Percentiles rank a stretch among this genome's conserved stretches.
Conservation (phyloP, 2,888 invertebrate species). For the Apodemia duryi region DNA sequence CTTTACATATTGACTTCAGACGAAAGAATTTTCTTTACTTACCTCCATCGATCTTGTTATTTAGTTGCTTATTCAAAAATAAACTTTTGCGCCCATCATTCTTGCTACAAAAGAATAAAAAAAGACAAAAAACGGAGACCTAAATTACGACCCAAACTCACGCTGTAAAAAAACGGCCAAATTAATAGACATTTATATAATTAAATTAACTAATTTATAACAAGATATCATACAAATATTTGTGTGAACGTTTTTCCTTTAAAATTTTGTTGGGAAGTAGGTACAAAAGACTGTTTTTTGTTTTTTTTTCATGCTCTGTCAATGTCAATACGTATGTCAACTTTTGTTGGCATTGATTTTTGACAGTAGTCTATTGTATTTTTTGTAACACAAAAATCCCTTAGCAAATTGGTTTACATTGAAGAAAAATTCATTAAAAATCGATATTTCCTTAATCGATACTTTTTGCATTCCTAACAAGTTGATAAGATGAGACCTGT, state of each 20-base stretch:
- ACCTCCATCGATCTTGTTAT: conserved; percentile 55
- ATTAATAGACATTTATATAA: conserved; percentile 8
- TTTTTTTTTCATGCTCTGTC: no score
- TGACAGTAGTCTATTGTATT: no score
- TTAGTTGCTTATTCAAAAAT: conserved; percentile 21
- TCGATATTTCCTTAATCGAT: no score
- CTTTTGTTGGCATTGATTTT: no score
- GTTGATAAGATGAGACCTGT: no score
- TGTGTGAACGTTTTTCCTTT: conserved; percentile 56
- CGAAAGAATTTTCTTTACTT: conserved; percentile 28
- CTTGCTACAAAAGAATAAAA: conserved; percentile 21
- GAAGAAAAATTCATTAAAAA: no score
- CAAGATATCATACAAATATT: conserved; percentile 46
- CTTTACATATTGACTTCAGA: no score
- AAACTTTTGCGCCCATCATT: conserved; percentile 25
- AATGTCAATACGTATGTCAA: no score
- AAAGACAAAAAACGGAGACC: conserved; percentile 42
- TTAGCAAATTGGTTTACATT: no score
- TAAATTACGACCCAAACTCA: conserved; percentile 47
- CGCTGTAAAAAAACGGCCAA: conserved; percentile 34
- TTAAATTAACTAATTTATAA: conserved; percentile 25
- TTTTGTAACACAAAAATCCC: no score
- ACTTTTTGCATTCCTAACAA: no score
- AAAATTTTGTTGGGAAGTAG: conserved; percentile 60
- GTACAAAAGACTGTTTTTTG: conserved; percentile 36